Evolutionary conservation across 2,888 invertebrate genomes (phyloP).

Genomic region (Ormyrus thymus): DNA sequence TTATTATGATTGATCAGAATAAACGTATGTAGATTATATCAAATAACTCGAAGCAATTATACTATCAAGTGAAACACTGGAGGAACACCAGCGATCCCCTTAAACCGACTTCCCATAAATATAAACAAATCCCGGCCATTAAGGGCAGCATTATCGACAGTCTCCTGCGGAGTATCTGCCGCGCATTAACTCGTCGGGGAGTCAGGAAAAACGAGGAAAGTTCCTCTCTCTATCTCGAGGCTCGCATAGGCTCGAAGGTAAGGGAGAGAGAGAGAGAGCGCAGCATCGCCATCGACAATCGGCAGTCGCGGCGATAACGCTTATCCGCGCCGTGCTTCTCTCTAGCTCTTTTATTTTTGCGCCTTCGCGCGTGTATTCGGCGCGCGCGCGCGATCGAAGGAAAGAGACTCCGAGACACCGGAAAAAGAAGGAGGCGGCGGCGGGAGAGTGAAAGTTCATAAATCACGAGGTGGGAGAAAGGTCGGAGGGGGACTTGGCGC

Average conservation of each 20-base stretch:
- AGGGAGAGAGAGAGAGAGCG: neutral
- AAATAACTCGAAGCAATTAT: no score
- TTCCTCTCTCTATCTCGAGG: slow-evolving; percentile 2
- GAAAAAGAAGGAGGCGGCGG: slow-evolving; percentile 1
- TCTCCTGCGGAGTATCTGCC: neutral
- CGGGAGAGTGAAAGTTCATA: slow-evolving; percentile 45
- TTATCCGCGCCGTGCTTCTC: slow-evolving; percentile 6
- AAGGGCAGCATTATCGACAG: slow-evolving; percentile 39
- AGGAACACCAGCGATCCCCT: no score
- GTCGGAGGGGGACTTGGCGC: slow-evolving; percentile 35
- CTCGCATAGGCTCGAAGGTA: no score
- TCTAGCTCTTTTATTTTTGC: slow-evolving; percentile 34
- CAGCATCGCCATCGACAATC: slow-evolving; percentile 16
- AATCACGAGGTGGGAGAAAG: slow-evolving; percentile 33
- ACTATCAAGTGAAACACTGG: no score
- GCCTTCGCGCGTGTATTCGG: slow-evolving; percentile 9
- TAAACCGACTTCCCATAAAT: slow-evolving; percentile 42
- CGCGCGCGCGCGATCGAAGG: slow-evolving; percentile 11
- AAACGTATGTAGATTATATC: no score
- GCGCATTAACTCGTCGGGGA: slow-evolving; percentile 3
- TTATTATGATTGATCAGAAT: no score
- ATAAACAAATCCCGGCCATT: slow-evolving; percentile 52
- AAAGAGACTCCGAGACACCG: neutral
- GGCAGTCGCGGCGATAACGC: slow-evolving; percentile 34
- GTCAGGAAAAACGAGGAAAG: slow-evolving; percentile 13